Base-by-base conservation (phyloP, 2,888 invertebrate species). In the Drosophila anomelani region DNA sequence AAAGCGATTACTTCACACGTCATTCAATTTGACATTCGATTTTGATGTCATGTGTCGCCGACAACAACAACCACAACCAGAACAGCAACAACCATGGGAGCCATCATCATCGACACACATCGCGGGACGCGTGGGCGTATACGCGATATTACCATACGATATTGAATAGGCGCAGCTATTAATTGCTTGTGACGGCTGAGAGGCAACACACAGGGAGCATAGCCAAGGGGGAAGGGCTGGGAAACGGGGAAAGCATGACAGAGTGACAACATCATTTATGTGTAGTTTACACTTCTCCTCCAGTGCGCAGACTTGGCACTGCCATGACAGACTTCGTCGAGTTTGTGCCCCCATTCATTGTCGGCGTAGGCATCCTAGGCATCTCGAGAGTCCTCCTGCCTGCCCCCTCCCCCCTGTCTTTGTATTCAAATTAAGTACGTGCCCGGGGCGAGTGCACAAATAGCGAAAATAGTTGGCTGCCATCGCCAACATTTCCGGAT, bases 391-490 rank as follows among this genome's bases (percentile, higher is more conserved):
- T 29, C 29, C 29, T 29, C 29, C 29, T n/a, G 26, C 46, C 46
- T 13, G 8, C 44, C 36, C 13, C 41, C 26, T 10, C 39, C 39
- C 39, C 7, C 7, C 17, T 0, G 51, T 44, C 63, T 59, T 75
- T 46, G 62, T 67, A 70, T 74, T 79, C 66, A 73, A 87, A 82
- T 79, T 71, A 81, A 86, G 70, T 81, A 81, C 87, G 85, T 83
- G 81, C 79, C 74, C 44, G 63, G 54, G 47, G 74, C 59, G 51
- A 57, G 43, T 61, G 75, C 74, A 67, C 61, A 67, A 66, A 75
- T 75, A 74, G 73, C 47, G 49, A 34, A 75, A 72, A 75, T 72
- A 57, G 72, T 75, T 74, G 44, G 20, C 72, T 72, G 66, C 47
- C 74, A 66, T 75, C 49, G 23, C 51, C 56, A 57, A 20, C 51